Evolutionary conservation across 2,797 vertebrate genomes (phyloP).

Genomic region (Remorina albescens): DNA sequence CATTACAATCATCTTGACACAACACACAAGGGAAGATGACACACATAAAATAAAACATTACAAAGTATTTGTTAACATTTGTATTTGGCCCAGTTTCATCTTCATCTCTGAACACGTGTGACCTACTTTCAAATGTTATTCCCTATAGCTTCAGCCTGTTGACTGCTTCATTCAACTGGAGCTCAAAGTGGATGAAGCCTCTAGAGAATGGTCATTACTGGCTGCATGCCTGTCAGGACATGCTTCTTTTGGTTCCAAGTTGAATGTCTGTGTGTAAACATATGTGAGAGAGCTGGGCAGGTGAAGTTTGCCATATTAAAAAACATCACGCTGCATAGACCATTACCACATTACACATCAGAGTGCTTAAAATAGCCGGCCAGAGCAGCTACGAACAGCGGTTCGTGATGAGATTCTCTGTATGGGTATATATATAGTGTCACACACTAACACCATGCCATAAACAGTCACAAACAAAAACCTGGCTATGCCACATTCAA

Average conservation of each 20-base stretch:
- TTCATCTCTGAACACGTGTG: slow-evolving; percentile 35
- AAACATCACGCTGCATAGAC: slow-evolving; percentile 67
- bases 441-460: slow-evolving; percentile 38
- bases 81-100: slow-evolving; percentile 14
- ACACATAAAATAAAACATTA: not conserved
- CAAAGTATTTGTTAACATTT: not conserved
- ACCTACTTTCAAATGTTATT: slow-evolving; percentile 62
- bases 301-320: slow-evolving; percentile 57
- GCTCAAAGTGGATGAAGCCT: slow-evolving; percentile 46
- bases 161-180: slow-evolving; percentile 49
- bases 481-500: slow-evolving; percentile 47
- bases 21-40: not conserved
- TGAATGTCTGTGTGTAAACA: slow-evolving; percentile 62
- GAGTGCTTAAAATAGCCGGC: slow-evolving; percentile 72
- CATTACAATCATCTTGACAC: not conserved
- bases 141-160: slow-evolving; percentile 36
- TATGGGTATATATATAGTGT: slow-evolving; percentile 60
- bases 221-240: slow-evolving; percentile 43
- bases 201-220: slow-evolving; percentile 42
- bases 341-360: slow-evolving; percentile 76
- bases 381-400: slow-evolving; percentile 72
- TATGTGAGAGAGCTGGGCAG: slow-evolving; percentile 71
- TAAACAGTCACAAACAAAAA: slow-evolving; percentile 74
- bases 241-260: slow-evolving; percentile 51
- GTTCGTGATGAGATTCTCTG: slow-evolving; percentile 67